A percentile compares a stretch with the other conserved stretches of the same genome.
Conservation (phyloP, 2,888 invertebrate genomes). For the Zootermopsis nevadensis region DNA sequence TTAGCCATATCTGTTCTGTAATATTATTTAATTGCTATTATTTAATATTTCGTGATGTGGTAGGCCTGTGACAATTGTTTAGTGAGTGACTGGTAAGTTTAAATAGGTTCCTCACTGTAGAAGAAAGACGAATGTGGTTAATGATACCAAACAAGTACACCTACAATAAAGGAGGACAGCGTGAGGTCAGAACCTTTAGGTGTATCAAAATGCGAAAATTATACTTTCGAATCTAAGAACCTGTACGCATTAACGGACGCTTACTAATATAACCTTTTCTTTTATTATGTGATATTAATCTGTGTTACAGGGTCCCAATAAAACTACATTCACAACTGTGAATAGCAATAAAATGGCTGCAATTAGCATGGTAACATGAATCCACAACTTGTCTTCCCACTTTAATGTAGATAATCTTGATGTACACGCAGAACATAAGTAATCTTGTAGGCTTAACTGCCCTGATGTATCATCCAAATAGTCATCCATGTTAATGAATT, state of each 20-base stretch:
- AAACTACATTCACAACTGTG: background rate
- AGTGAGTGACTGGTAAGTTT: background rate
- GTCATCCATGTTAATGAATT: background rate
- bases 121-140: background rate
- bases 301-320: background rate
- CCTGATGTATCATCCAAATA: background rate
- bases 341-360: background rate
- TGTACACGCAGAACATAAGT: too few relatives aligned
- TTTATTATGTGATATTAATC: background rate
- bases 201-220: background rate
- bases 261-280: background rate
- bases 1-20: background rate
- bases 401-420: too few relatives aligned
- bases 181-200: background rate
- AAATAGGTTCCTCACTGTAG: background rate
- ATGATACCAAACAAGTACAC: background rate
- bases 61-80: background rate
- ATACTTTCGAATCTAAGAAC: background rate
- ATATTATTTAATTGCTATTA: background rate
- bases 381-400: too few relatives aligned
- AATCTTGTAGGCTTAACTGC: too few relatives aligned
- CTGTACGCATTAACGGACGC: background rate
- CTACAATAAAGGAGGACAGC: background rate
- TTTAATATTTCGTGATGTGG: background rate
- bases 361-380: background rate